These are phyloP conservation scores for Cyphomyrus discorhynchus DNA, from an alignment of 2,113 vertebrate species.

Conservation along the genomic window DNA sequence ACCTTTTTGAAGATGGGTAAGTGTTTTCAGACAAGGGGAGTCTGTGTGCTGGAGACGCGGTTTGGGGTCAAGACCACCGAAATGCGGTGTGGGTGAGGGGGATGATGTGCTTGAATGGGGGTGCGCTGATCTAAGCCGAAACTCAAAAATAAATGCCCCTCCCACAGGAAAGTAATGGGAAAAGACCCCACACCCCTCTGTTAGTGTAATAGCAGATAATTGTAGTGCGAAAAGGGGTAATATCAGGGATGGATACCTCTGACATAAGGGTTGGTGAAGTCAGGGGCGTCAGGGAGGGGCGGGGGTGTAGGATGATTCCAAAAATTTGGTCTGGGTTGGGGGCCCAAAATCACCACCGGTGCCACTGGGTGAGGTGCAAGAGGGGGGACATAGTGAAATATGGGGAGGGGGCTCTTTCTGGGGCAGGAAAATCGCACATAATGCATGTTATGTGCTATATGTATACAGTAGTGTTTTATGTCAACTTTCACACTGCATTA, in stretches of 20 bases:
- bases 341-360: neutral
- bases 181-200: slow-evolving; percentile 17
- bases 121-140: slow-evolving; percentile 48
- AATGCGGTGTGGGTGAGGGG: neutral
- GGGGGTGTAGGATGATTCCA: neutral
- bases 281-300: neutral
- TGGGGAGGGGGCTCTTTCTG: neutral
- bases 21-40: neutral
- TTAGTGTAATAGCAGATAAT: slow-evolving; percentile 8
- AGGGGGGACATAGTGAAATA: neutral
- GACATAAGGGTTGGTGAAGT: neutral
- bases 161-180: slow-evolving; percentile 20
- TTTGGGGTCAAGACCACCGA: neutral
- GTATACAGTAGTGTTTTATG: neutral
- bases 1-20: neutral
- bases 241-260: neutral
- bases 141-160: slow-evolving; percentile 39
- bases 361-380: neutral
- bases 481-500: neutral
- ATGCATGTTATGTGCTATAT: neutral
- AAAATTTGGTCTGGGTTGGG: neutral
- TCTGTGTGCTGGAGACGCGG: neutral
- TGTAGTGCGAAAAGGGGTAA: neutral
- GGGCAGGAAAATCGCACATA: neutral
- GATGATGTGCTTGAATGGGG: slow-evolving; percentile 41